Evolutionary conservation across 2,797 vertebrate species (phyloP).

Genomic region (Tympanoctomys barrerae): DNA sequence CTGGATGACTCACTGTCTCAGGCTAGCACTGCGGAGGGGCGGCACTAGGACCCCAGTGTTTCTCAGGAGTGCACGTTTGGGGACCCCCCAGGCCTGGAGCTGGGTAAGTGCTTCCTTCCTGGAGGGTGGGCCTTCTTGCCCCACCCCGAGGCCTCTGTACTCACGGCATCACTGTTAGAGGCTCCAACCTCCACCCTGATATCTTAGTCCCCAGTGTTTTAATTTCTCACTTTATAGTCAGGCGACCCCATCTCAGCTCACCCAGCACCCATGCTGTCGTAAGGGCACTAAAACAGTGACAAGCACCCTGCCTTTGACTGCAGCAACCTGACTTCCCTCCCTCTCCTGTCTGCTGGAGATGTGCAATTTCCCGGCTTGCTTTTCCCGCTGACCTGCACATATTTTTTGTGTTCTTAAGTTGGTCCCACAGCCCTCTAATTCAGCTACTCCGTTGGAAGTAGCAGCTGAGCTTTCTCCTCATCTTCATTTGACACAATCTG

Average conservation of each 20-base stretch:
- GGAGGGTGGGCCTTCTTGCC: neutral
- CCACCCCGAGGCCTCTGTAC: neutral
- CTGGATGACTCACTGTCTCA: neutral
- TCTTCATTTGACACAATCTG: neutral
- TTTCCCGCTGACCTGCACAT: constrained; percentile 1
- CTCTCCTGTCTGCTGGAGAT: neutral
- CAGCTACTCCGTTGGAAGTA: neutral
- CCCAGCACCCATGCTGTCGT: neutral
- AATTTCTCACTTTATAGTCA: neutral
- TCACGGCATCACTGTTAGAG: neutral
- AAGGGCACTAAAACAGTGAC: neutral
- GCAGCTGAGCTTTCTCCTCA: neutral
- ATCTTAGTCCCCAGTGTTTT: neutral
- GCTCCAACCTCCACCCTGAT: neutral
- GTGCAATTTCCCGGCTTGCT: neutral
- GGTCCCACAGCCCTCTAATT: neutral
- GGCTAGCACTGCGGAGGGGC: neutral
- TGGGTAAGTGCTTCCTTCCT: neutral
- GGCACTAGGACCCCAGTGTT: neutral
- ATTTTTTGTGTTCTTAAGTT: neutral
- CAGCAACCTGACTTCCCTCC: neutral
- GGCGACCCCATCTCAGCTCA: neutral
- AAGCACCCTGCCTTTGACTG: neutral
- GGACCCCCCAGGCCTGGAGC: neutral
- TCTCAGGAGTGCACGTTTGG: neutral